Conservation (phyloP, 1,140 invertebrate genomes). For the Helicorthomorpha holstii region DNA sequence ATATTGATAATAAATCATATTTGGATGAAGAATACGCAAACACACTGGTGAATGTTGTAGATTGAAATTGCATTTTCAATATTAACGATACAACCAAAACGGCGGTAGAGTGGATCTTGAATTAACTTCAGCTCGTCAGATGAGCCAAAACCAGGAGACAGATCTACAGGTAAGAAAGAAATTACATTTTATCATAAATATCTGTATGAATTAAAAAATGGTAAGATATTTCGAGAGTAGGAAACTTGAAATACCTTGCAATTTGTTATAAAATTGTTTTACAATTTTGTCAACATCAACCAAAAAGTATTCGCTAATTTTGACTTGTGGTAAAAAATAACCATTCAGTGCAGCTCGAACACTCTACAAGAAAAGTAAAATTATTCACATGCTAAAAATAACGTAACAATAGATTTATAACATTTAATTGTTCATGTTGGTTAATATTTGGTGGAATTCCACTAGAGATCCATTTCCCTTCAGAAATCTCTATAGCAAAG, state of each 20-base stretch:
- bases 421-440: conserved; percentile 53
- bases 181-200: no score
- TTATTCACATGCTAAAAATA: neutral
- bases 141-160: no score
- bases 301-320: conserved; percentile 69
- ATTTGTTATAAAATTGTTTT: no score
- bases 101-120: conserved; percentile 58
- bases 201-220: no score
- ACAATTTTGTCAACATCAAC: conserved; percentile 52
- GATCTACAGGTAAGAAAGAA: no score
- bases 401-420: conserved; percentile 20
- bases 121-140: conserved; percentile 50
- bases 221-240: no score
- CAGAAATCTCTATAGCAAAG: conserved; percentile 56
- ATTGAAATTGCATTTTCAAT: conserved; percentile 57
- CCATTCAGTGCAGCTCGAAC: conserved; percentile 49
- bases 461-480: conserved; percentile 50
- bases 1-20: neutral
- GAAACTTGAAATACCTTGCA: no score
- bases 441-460: conserved; percentile 52
- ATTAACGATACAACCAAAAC: conserved; percentile 59
- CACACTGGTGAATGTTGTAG: no score
- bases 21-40: no score
- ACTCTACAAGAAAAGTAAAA: conserved; percentile 29
- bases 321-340: conserved; percentile 52